Conservation (phyloP, 1,140 invertebrate genomes). For the Oedothorax gibbosus region DNA sequence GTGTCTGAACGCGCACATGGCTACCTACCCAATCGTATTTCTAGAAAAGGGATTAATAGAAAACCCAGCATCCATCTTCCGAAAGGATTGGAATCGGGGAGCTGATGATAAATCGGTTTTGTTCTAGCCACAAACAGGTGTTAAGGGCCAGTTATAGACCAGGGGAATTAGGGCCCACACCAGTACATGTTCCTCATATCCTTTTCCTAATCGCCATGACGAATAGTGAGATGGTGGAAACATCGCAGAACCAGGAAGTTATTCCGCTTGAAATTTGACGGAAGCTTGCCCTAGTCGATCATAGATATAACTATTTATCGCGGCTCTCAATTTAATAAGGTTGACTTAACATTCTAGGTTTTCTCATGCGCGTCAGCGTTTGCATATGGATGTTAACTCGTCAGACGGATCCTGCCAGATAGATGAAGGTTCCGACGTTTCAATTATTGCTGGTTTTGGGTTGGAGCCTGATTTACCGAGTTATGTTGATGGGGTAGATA, state of each 20-base stretch:
- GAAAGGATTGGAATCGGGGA: not conserved
- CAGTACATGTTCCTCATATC: conserved; percentile 21
- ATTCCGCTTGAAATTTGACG: conserved; percentile 23
- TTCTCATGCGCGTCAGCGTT: conserved; percentile 23
- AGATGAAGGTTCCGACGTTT: too few relatives aligned
- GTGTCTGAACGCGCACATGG: too few relatives aligned
- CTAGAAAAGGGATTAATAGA: conserved; percentile 14
- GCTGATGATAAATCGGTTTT: conserved; percentile 14
- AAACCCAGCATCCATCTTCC: conserved; percentile 2
- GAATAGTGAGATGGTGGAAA: conserved; percentile 17
- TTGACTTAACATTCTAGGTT: conserved; percentile 30
- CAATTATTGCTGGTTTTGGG: too few relatives aligned
- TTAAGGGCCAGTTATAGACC: conserved; percentile 21
- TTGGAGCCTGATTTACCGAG: too few relatives aligned
- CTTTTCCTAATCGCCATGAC: conserved; percentile 33
- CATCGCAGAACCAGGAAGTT: conserved; percentile 26
- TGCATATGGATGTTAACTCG: not conserved
- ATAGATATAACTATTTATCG: conserved; percentile 41
- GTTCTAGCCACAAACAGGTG: conserved; percentile 29
- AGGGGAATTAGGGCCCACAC: not conserved
- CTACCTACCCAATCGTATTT: too few relatives aligned
- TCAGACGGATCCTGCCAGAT: too few relatives aligned
- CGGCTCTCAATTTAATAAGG: conserved; percentile 34
- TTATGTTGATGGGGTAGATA: too few relatives aligned
- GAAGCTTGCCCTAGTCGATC: conserved; percentile 25